Evolutionary conservation across 2,113 vertebrate species (phyloP).

Genomic region (Trogon melanurus): DNA sequence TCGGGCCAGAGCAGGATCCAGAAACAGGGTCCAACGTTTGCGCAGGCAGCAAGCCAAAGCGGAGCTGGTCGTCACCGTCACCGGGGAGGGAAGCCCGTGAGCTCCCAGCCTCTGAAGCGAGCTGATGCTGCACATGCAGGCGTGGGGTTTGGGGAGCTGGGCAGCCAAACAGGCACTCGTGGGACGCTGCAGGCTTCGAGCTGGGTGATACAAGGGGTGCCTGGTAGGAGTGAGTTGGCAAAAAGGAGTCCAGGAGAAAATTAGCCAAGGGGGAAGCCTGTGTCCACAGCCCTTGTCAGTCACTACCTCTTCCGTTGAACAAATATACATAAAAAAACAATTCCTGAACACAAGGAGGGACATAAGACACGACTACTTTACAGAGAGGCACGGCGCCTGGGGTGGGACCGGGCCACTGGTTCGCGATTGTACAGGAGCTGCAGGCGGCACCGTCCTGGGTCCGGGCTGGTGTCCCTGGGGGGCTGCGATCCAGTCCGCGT

Average conservation of each 20-base stretch:
- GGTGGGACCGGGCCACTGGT: conserved; percentile 27
- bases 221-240: not conserved
- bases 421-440: conserved; percentile 71
- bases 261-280: conserved; percentile 45
- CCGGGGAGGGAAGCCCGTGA: not conserved
- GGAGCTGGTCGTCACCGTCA: not conserved
- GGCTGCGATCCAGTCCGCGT: conserved; percentile 29
- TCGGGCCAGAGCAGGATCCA: not conserved
- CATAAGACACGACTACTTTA: conserved; percentile 71
- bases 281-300: conserved; percentile 57
- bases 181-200: conserved; percentile 54
- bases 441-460: conserved; percentile 53
- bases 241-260: conserved; percentile 53
- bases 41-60: conserved; percentile 61
- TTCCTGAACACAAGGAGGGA: conserved; percentile 62
- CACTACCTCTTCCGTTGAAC: conserved; percentile 68
- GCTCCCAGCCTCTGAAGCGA: not conserved
- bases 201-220: not conserved
- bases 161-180: conserved; percentile 4
- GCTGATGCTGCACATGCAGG: conserved; percentile 58
- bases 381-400: conserved; percentile 58
- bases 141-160: not conserved
- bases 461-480: not conserved
- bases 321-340: conserved; percentile 70
- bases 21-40: conserved; percentile 36